A percentile compares a stretch with the other conserved stretches of the same genome.
phyloP scores from a whole-genome alignment of 1,140 invertebrate species.

The Brachionus sp. region DNA sequence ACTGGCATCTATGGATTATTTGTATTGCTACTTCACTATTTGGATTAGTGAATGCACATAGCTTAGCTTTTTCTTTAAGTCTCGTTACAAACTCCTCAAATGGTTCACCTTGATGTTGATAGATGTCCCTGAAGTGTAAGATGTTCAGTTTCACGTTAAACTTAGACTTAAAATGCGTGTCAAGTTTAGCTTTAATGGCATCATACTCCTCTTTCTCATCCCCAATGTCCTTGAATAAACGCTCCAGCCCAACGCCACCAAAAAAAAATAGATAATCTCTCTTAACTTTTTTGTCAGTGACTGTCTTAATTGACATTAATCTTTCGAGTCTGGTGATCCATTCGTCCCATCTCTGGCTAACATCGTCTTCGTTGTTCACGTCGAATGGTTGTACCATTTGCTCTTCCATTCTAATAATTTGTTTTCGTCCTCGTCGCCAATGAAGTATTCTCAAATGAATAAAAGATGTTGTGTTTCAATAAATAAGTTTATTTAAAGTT shows the following conservation, averaged over 20 bases:
- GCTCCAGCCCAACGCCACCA: background rate
- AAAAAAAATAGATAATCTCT: background rate
- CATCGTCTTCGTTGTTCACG: background rate
- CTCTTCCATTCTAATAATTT: background rate
- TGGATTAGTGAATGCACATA: background rate
- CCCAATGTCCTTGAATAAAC: background rate
- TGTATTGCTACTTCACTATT: background rate
- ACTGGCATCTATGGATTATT: background rate
- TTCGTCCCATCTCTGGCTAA: background rate
- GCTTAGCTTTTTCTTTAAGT: background rate
- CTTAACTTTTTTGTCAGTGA: background rate
- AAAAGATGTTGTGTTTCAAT: no score
- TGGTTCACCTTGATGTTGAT: background rate
- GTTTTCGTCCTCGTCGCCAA: background rate
- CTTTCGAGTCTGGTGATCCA: background rate
- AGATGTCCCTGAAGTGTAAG: background rate
- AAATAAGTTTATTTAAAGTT: no score
- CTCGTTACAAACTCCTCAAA: background rate
- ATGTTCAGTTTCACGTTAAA: background rate
- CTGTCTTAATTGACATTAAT: background rate
- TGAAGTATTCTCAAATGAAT: no score
- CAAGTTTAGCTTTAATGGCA: background rate
- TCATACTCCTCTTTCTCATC: background rate
- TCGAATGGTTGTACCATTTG: background rate
- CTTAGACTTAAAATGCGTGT: background rate